phyloP scores from a whole-genome alignment of 2,113 vertebrate genomes.

The Esox niger region DNA sequence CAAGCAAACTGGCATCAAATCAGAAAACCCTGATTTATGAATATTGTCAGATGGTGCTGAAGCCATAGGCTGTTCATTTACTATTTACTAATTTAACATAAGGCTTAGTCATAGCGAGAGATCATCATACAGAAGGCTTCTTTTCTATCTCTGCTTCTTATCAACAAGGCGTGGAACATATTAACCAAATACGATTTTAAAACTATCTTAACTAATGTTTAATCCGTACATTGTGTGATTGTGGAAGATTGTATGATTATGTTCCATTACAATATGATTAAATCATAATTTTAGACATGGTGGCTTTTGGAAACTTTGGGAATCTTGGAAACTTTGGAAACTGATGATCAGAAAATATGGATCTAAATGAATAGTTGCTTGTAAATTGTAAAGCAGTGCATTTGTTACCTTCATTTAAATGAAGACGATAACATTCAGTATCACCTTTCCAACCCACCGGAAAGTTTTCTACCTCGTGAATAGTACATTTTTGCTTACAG shows the following conservation, averaged over 20 bases:
- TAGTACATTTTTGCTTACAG: too few species aligned
- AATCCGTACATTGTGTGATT: too few species aligned
- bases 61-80: constrained; percentile 22
- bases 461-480: neutral
- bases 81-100: constrained; percentile 13
- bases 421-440: neutral
- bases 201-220: too few species aligned
- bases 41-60: constrained; percentile 44
- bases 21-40: constrained; percentile 39
- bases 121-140: neutral
- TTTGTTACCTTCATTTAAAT: neutral
- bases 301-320: constrained; percentile 13
- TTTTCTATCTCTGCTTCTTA: too few species aligned
- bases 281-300: constrained; percentile 24
- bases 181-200: too few species aligned
- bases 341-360: constrained; percentile 46
- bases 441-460: neutral
- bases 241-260: too few species aligned
- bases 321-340: too few species aligned
- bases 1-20: constrained; percentile 39
- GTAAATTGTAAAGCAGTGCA: constrained; percentile 13
- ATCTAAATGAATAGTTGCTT: constrained; percentile 60
- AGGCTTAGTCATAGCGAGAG: constrained; percentile 1
- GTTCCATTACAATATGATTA: constrained; percentile 44
- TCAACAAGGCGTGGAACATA: too few species aligned